These are phyloP conservation scores for Silurus lanzhouensis DNA, from an alignment of 2,797 vertebrate species.

Conservation along the genomic window DNA sequence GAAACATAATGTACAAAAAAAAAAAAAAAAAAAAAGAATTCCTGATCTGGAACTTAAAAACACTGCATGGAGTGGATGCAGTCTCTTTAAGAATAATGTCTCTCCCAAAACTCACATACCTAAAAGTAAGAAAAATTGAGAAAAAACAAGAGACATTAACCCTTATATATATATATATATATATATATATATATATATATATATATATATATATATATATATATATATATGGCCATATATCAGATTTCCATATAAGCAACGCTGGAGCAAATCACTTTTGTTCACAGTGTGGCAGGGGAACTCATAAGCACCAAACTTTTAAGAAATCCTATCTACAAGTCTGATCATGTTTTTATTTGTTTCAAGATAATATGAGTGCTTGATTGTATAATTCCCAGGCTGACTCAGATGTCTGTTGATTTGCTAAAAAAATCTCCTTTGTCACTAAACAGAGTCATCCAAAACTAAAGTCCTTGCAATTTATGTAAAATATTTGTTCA, in stretches of 20 bases:
- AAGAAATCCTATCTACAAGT: constrained; percentile 7
- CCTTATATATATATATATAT: too few relatives aligned
- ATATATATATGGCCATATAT: too few relatives aligned
- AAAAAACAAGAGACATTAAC: too few relatives aligned
- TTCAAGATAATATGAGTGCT: constrained; percentile 21
- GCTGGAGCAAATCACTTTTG: constrained; percentile 24
- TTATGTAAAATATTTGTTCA: constrained; percentile 42
- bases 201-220: too few relatives aligned
- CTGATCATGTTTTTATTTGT: constrained; percentile 35
- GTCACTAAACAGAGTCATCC: constrained; percentile 20
- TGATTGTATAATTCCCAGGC: constrained; percentile 4
- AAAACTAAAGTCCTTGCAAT: constrained; percentile 16
- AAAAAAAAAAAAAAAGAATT: too few relatives aligned
- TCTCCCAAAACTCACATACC: too few relatives aligned
- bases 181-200: too few relatives aligned
- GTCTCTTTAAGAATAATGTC: too few relatives aligned
- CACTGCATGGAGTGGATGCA: too few relatives aligned
- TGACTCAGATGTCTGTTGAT: not conserved
- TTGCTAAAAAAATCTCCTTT: constrained; percentile 21
- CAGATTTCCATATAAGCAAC: constrained; percentile 33
- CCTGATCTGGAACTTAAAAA: too few relatives aligned
- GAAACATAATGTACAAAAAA: too few relatives aligned
- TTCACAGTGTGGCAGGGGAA: constrained; percentile 51
- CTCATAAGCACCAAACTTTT: constrained; percentile 20
- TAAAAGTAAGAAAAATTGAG: too few relatives aligned